Evolutionary conservation across 2,797 vertebrate genomes (phyloP).

Genomic region (Mus minutoides): DNA sequence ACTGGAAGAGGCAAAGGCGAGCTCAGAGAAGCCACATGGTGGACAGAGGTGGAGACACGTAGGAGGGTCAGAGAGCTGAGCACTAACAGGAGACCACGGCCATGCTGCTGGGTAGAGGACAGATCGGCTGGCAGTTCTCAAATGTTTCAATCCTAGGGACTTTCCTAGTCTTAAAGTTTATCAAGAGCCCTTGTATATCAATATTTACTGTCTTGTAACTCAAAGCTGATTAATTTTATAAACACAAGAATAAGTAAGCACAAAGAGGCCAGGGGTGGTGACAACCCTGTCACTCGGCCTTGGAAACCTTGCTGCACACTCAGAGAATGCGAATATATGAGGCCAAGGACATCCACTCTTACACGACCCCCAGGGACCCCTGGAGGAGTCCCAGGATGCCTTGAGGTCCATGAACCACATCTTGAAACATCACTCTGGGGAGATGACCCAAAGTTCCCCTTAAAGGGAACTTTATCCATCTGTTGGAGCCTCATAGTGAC

Average conservation of each 20-base stretch:
- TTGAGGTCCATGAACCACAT: background rate
- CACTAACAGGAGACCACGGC: background rate
- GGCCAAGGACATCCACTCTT: background rate
- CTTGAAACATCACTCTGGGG: background rate
- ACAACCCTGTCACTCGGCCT: background rate
- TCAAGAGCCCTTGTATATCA: background rate
- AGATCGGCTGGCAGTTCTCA: background rate
- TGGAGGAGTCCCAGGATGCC: background rate
- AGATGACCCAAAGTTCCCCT: background rate
- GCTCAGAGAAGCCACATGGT: background rate
- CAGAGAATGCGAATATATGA: background rate
- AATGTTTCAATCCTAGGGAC: background rate
- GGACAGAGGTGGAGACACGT: background rate
- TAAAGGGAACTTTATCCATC: no score
- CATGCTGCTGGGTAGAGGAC: background rate
- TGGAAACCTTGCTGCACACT: background rate
- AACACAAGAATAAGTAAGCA: constrained; percentile 38
- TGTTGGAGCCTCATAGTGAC: background rate
- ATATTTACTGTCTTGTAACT: constrained; percentile 20
- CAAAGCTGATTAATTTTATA: constrained; percentile 27
- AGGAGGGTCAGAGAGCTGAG: background rate
- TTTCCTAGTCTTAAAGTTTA: constrained; percentile 20
- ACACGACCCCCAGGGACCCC: background rate
- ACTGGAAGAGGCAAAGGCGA: background rate
- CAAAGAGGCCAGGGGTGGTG: background rate